Evolutionary conservation across 2,797 vertebrate species (phyloP), one percentile per base, ranked within the genome.

Genomic region (Pangasius krempfi): DNA sequence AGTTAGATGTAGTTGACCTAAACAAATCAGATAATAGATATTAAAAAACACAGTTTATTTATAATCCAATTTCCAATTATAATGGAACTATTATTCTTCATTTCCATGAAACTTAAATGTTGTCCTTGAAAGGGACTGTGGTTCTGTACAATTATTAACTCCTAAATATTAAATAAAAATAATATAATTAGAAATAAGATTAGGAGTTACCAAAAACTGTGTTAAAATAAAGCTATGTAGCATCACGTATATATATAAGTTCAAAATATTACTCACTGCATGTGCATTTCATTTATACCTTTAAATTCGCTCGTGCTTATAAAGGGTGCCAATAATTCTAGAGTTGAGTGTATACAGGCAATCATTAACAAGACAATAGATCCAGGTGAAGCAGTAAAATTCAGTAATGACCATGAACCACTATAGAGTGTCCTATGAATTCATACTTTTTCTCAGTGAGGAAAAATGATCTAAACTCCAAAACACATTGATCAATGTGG

Each of bases 381-480:
- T 64, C 37, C 13, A 10, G 58, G 80, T 44, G 22, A 12, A 12
- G 20, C 18, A 9, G 58, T 62, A 27, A 82, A 62, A n/a, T 44
- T 62, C 56, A 40, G 5, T 12, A 13, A 3, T 20, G 10, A 20
- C 27, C 14, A 33, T 16, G 76, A 82, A 64, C 12, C 3, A 18
- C 33, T 60, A 16, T 6, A 40, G 33, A n/a, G 33, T 47, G 60
- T 18, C 7, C 5, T 18, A 66, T n/a, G 18, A 50, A 50, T 66
- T 68, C 82, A 66, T 44, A 75, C 22, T 7, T 56, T 68, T 87
- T n/a, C 25, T 56, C 13, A 68, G 50, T 70, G 16, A 87, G 44
- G 44, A 2, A 56, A 76, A 83, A 78, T 86, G 37, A 72, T 81
- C 52, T 30, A 52, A 60, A 86, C 54, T 52, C 44, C n/a, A 86